These are phyloP conservation scores for Anser cygnoides DNA, from an alignment of 2,113 vertebrate species.

Conservation along the genomic window DNA sequence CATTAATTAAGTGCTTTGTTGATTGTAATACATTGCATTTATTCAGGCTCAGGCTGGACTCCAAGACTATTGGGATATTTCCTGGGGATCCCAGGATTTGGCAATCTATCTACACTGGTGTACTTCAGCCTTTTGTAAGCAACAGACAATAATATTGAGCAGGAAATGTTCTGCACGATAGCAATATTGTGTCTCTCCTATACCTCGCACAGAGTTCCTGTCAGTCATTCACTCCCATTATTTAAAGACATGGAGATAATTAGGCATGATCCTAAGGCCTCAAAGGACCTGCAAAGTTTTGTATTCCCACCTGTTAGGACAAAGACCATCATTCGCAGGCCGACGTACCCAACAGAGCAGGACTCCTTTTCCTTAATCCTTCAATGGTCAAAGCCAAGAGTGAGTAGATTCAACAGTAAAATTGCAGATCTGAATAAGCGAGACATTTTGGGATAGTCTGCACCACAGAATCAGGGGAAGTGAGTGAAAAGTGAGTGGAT, in stretches of 20 bases:
- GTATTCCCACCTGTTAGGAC: not conserved
- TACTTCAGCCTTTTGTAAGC: not conserved
- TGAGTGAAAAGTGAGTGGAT: not conserved
- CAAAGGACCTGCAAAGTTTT: not conserved
- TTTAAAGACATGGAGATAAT: not conserved
- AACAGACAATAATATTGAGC: not conserved
- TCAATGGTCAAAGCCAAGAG: not conserved
- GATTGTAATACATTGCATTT: constrained; percentile 32
- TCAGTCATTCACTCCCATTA: not conserved
- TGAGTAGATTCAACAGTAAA: not conserved
- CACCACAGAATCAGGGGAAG: not conserved
- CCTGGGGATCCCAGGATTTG: constrained; percentile 36
- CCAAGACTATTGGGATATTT: constrained; percentile 41
- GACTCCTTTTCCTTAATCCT: not conserved
- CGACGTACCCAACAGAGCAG: accelerated
- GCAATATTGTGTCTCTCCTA: not conserved
- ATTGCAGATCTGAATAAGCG: not conserved
- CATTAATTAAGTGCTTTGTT: constrained; percentile 53
- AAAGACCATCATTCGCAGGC: not conserved
- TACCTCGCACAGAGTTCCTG: not conserved
- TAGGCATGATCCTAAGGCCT: not conserved
- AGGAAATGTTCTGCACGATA: not conserved
- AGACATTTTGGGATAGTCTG: not conserved
- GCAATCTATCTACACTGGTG: not conserved
- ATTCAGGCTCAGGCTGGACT: constrained; percentile 15